A percentile compares a stretch with the other conserved stretches of the same genome.
Conservation (phyloP, 35 echinoderm and acorn worm genomes). For the Antedon bifida region DNA sequence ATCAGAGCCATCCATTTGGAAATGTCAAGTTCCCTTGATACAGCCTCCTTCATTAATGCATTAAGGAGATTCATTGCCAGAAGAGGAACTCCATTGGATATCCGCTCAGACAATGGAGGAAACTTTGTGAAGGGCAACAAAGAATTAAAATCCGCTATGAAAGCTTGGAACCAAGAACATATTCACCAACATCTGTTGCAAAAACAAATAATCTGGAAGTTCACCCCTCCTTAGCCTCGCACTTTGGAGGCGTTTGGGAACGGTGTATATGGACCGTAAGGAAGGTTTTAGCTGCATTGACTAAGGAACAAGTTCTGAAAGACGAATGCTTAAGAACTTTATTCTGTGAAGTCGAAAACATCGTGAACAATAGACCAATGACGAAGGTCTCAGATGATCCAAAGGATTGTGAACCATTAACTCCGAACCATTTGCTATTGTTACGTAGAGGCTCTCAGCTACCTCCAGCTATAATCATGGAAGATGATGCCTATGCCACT, state of each 20-base stretch:
- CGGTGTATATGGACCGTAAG: slow-evolving; percentile 13
- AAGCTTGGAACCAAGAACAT: slow-evolving; percentile 15
- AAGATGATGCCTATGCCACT: slow-evolving; percentile 2
- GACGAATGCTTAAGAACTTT: slow-evolving; percentile 29
- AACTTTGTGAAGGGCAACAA: slow-evolving; percentile 35
- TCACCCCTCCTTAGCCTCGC: slow-evolving; percentile 28
- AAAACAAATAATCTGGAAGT: background rate
- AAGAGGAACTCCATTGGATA: background rate
- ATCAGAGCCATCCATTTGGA: background rate
- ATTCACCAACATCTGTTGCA: background rate
- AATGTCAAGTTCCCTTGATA: background rate
- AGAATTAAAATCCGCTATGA: slow-evolving; percentile 21
- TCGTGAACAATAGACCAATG: slow-evolving; percentile 36
- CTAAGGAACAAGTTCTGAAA: slow-evolving; percentile 13
- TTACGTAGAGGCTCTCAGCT: background rate
- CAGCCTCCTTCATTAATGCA: background rate
- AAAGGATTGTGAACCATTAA: slow-evolving; percentile 22
- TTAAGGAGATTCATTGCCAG: background rate
- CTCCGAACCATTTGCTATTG: slow-evolving; percentile 29
- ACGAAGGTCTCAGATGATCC: slow-evolving; percentile 35
- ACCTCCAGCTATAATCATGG: slow-evolving; percentile 3
- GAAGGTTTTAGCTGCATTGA: slow-evolving; percentile 5
- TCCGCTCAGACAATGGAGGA: slow-evolving; percentile 36
- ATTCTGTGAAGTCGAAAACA: slow-evolving; percentile 39
- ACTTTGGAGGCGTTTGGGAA: slow-evolving; percentile 25